phyloP scores from a whole-genome alignment of 1,140 invertebrate genomes.

The Hycleus phaleratus region DNA sequence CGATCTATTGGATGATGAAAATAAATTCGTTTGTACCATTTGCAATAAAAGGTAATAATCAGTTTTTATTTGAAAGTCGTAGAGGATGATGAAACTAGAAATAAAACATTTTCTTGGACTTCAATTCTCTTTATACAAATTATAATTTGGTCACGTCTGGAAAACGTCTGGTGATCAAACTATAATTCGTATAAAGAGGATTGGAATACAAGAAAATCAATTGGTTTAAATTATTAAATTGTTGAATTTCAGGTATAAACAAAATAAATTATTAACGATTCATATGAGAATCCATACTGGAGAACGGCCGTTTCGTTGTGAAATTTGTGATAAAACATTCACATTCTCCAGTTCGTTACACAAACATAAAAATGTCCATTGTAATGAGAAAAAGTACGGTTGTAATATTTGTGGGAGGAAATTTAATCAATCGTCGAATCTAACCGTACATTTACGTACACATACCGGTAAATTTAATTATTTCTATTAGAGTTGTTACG shows the following conservation, averaged over 20 bases:
- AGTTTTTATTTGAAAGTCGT: neutral
- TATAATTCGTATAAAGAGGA: too few relatives aligned
- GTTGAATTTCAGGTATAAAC: conserved; percentile 24
- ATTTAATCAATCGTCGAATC: conserved; percentile 60
- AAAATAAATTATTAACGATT: conserved; percentile 28
- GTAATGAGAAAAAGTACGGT: conserved; percentile 61
- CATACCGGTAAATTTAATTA: conserved; percentile 39
- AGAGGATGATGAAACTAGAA: too few relatives aligned
- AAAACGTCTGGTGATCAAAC: too few relatives aligned
- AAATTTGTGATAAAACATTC: conserved; percentile 65
- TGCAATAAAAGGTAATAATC: conserved; percentile 38
- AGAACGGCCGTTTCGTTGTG: conserved; percentile 65
- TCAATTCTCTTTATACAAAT: too few relatives aligned
- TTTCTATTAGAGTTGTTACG: conserved; percentile 24
- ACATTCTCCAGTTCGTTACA: conserved; percentile 50
- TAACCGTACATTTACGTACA: conserved; percentile 56
- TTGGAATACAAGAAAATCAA: too few relatives aligned
- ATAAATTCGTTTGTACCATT: conserved; percentile 50
- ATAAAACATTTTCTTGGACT: too few relatives aligned
- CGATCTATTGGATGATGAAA: conserved; percentile 39
- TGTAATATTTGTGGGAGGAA: conserved; percentile 67
- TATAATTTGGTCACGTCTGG: too few relatives aligned
- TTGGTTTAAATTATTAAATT: too few relatives aligned
- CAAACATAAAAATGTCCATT: conserved; percentile 63
- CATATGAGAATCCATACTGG: conserved; percentile 43